phyloP scores from a whole-genome alignment of 2,113 vertebrate species.

The Ciconia stormi region DNA sequence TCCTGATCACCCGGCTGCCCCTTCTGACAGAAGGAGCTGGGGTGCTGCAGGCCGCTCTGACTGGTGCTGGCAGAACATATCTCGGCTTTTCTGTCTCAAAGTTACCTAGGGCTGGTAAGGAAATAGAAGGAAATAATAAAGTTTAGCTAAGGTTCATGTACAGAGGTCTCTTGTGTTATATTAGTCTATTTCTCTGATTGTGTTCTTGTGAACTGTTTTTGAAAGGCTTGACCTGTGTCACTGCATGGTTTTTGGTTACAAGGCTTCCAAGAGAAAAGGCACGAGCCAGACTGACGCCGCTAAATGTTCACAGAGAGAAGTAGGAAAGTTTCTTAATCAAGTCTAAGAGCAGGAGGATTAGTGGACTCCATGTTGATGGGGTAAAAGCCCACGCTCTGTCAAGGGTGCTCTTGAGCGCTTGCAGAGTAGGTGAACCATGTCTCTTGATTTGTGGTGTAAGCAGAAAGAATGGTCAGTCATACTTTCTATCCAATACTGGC shows the following conservation, averaged over 20 bases:
- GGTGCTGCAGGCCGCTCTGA: background rate
- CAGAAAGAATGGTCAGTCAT: background rate
- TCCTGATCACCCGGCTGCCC: background rate
- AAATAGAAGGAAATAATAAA: background rate
- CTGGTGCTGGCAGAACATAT: background rate
- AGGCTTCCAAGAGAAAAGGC: background rate
- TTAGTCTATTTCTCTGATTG: background rate
- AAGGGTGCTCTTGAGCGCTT: background rate
- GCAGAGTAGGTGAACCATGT: background rate
- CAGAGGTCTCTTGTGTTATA: background rate
- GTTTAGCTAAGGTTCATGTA: background rate
- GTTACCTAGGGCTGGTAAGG: background rate
- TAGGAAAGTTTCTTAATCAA: background rate
- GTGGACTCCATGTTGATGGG: background rate
- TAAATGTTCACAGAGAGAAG: background rate
- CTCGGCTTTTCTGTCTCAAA: background rate
- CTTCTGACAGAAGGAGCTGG: background rate
- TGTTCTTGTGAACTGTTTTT: constrained; percentile 6
- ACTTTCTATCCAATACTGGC: background rate
- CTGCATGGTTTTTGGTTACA: background rate
- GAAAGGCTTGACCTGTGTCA: background rate
- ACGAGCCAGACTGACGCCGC: background rate
- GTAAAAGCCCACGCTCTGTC: background rate
- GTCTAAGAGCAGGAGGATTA: background rate
- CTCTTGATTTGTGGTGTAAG: background rate